Percentiles rank a stretch among this genome's conserved stretches.
phyloP scores from a whole-genome alignment of 2,888 invertebrate species.

The Flexamia atlantica region DNA sequence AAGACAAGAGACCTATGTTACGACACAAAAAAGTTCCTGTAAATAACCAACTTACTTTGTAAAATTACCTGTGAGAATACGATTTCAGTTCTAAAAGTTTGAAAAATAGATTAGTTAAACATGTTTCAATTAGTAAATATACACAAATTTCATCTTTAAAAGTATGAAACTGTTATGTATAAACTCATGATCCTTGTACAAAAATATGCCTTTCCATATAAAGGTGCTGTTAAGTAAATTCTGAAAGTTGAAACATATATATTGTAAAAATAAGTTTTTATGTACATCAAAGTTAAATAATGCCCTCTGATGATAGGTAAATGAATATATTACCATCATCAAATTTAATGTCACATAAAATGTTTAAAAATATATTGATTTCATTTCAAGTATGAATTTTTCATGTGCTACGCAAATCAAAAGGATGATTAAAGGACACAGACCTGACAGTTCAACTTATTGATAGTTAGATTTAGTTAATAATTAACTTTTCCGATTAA shows the following conservation, averaged over 20 bases:
- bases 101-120: background rate
- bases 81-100: too few relatives aligned
- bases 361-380: background rate
- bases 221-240: background rate
- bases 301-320: constrained; percentile 3
- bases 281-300: constrained; percentile 27
- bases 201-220: background rate
- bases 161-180: background rate
- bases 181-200: background rate
- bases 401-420: background rate
- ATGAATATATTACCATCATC: background rate
- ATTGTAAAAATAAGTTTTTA: background rate
- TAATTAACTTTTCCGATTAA: background rate
- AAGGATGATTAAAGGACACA: background rate
- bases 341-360: too few relatives aligned
- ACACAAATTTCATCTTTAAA: background rate
- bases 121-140: background rate
- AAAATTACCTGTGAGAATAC: too few relatives aligned
- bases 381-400: background rate
- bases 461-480: background rate
- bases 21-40: too few relatives aligned
- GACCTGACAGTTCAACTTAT: background rate
- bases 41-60: too few relatives aligned
- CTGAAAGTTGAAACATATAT: background rate
- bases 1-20: too few relatives aligned